Evolutionary conservation across 2,797 vertebrate genomes (phyloP).

Genomic region (Helicolenus hilgendorfi): DNA sequence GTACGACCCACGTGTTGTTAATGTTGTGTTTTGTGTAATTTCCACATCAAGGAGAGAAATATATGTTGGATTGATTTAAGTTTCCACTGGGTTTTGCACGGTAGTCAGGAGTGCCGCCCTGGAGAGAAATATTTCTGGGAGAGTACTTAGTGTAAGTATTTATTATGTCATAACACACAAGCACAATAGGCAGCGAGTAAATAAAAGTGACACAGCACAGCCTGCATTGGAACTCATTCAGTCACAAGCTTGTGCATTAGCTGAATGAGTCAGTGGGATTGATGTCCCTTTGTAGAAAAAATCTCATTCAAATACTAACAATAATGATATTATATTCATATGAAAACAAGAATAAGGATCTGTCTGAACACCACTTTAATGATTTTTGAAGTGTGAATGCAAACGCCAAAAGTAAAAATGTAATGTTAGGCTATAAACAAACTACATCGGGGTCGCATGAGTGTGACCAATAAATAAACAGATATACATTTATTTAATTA

Average conservation of each 20-base stretch:
- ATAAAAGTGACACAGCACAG: slow-evolving; percentile 17
- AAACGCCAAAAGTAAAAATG: too few relatives aligned
- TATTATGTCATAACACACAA: slow-evolving; percentile 45
- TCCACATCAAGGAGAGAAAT: slow-evolving; percentile 16
- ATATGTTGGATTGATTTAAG: slow-evolving; percentile 32
- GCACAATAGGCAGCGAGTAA: slow-evolving; percentile 12
- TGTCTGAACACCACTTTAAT: not conserved
- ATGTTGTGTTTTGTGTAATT: slow-evolving; percentile 28
- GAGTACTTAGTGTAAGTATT: slow-evolving; percentile 47
- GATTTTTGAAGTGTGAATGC: too few relatives aligned
- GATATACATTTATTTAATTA: too few relatives aligned
- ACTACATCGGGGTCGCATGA: too few relatives aligned
- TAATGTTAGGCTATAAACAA: too few relatives aligned
- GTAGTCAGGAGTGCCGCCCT: slow-evolving; percentile 49
- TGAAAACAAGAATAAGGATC: not conserved
- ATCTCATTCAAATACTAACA: not conserved
- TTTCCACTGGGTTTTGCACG: slow-evolving; percentile 18
- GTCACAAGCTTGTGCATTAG: slow-evolving; percentile 5
- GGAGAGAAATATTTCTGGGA: slow-evolving; percentile 36
- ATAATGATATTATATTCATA: not conserved
- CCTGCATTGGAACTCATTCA: not conserved
- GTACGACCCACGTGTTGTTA: not conserved
- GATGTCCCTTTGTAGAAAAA: not conserved
- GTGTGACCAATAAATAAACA: too few relatives aligned
- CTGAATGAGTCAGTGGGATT: slow-evolving; percentile 9